Conservation (phyloP, 2,113 vertebrate genomes). For the Hippocampus mohnikei region DNA sequence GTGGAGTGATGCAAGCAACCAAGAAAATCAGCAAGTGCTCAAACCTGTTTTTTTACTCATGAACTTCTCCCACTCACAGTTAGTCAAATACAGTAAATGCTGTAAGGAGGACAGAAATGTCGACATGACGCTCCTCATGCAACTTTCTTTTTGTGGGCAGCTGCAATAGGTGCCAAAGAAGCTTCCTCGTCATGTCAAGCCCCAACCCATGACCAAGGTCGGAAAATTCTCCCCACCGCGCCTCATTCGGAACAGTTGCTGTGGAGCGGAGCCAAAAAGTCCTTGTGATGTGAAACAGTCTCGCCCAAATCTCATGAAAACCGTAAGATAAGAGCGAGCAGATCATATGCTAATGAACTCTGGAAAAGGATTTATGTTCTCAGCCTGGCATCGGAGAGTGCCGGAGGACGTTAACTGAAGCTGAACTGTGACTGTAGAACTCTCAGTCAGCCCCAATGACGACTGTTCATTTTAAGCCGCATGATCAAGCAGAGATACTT, state of each 20-base stretch:
- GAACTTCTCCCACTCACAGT: slow-evolving; percentile 18
- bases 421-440: slow-evolving; percentile 33
- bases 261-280: slow-evolving; percentile 40
- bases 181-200: slow-evolving; percentile 34
- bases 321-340: slow-evolving; percentile 7
- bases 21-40: slow-evolving; percentile 1
- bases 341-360: slow-evolving; percentile 36
- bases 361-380: slow-evolving; percentile 30
- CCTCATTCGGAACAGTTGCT: slow-evolving; percentile 21
- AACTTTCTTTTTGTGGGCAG: slow-evolving; percentile 22
- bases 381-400: slow-evolving; percentile 15
- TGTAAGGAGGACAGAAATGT: slow-evolving; percentile 7
- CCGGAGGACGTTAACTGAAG: slow-evolving; percentile 31
- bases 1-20: neutral
- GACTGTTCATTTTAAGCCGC: slow-evolving; percentile 24
- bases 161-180: slow-evolving; percentile 40
- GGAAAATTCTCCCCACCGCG: slow-evolving; percentile 37
- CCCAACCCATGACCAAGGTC: slow-evolving; percentile 40
- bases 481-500: slow-evolving; percentile 31
- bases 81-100: slow-evolving; percentile 21
- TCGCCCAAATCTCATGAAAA: slow-evolving; percentile 14
- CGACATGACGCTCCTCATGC: slow-evolving; percentile 61
- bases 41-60: neutral
- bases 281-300: slow-evolving; percentile 48
- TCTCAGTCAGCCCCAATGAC: slow-evolving; percentile 15